Percentiles rank a stretch among this genome's conserved stretches.
Evolutionary conservation across 2,888 invertebrate species (phyloP).

Genomic region (Ophion costatus): DNA sequence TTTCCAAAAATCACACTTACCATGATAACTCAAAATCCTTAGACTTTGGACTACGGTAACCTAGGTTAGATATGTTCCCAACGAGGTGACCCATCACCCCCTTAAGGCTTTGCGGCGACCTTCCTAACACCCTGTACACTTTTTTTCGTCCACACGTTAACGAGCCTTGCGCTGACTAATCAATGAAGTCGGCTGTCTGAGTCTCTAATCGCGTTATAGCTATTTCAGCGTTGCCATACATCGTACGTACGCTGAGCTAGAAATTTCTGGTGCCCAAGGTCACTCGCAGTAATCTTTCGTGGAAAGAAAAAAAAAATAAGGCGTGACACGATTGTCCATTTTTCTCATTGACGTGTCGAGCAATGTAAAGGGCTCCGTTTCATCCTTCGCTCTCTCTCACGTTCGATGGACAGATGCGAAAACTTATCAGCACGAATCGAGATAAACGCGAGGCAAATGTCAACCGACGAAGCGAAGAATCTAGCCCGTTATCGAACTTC

Average conservation of each 20-base stretch:
- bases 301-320: constrained; percentile 19
- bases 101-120: background rate
- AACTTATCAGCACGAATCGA: constrained; percentile 50
- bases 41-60: too few species aligned
- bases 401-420: constrained; percentile 19
- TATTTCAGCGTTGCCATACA: constrained; percentile 24
- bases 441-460: constrained; percentile 56
- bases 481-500: constrained; percentile 43
- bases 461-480: constrained; percentile 45
- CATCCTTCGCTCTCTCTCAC: background rate
- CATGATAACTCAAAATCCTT: too few species aligned
- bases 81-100: too few species aligned
- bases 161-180: constrained; percentile 40
- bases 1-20: too few species aligned
- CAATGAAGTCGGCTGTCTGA: constrained; percentile 48
- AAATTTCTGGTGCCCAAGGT: constrained; percentile 19
- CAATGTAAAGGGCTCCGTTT: constrained; percentile 27
- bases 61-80: too few species aligned
- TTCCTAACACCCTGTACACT: background rate
- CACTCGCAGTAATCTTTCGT: constrained; percentile 29
- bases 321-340: background rate
- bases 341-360: constrained; percentile 8
- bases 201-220: constrained; percentile 56
- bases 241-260: background rate
- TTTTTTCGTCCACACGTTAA: constrained; percentile 29